Evolutionary conservation across 2,113 vertebrate genomes (phyloP).

Genomic region (Machaerirhynchus nigripectus): DNA sequence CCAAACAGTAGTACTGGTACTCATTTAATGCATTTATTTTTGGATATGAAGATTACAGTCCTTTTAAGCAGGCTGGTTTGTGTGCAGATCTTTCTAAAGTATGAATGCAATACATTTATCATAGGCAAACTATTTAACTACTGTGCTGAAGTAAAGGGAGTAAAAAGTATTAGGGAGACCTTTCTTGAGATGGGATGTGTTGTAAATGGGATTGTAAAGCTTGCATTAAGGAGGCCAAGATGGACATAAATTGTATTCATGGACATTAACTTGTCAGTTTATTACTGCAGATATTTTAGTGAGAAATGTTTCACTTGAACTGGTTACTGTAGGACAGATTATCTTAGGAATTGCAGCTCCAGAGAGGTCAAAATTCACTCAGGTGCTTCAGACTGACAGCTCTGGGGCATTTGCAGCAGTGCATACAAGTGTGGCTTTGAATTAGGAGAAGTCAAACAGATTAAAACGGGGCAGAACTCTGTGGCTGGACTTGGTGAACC

Average conservation of each 20-base stretch:
- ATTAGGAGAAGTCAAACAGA: background rate
- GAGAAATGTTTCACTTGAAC: background rate
- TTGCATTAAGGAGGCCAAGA: background rate
- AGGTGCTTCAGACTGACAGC: background rate
- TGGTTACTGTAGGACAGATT: background rate
- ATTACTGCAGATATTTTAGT: background rate
- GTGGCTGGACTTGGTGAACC: background rate
- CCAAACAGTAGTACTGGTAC: background rate
- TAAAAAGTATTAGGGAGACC: background rate
- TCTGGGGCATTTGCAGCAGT: background rate
- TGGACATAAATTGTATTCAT: background rate
- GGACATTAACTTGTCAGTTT: background rate
- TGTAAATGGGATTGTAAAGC: background rate
- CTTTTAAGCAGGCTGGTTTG: background rate
- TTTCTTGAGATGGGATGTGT: background rate
- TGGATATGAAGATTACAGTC: background rate
- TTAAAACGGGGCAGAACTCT: background rate
- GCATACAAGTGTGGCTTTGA: background rate
- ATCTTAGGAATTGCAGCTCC: background rate
- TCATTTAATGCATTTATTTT: background rate
- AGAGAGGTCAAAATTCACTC: background rate
- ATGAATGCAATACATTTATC: background rate
- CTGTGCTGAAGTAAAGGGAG: background rate
- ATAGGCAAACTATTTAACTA: background rate
- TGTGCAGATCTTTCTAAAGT: background rate